phyloP scores from a whole-genome alignment of 2,797 vertebrate species.

The Triplophysa bombifrons region DNA sequence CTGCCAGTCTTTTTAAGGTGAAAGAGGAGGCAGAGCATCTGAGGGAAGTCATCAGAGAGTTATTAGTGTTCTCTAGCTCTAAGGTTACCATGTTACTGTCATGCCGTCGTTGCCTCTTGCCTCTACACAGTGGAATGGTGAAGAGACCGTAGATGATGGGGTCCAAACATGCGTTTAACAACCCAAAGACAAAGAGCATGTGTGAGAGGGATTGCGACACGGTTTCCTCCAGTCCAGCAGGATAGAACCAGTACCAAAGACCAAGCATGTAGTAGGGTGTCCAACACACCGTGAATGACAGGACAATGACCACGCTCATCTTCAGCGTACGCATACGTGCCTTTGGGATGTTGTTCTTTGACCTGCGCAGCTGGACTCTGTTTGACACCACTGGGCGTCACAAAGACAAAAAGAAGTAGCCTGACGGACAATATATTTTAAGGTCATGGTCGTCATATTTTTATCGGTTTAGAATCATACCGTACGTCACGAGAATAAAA shows the following conservation, averaged over 20 bases:
- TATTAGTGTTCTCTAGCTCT: conserved; percentile 39
- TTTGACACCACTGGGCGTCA: conserved; percentile 67
- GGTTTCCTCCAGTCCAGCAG: conserved; percentile 78
- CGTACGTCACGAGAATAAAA: not conserved
- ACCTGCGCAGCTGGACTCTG: conserved; percentile 83
- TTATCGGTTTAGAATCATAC: not conserved
- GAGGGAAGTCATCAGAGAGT: conserved; percentile 38
- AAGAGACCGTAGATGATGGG: conserved; percentile 89
- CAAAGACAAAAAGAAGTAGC: not conserved
- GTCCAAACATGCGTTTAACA: conserved; percentile 90
- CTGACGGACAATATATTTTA: not conserved
- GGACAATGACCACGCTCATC: conserved; percentile 91
- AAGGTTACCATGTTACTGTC: conserved; percentile 4
- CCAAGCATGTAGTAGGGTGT: conserved; percentile 93
- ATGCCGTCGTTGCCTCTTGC: conserved; percentile 58
- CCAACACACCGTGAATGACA: conserved; percentile 90
- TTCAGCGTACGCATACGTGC: conserved; percentile 88
- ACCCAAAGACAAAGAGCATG: conserved; percentile 90
- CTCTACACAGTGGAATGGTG: conserved; percentile 72
- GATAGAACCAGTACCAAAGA: conserved; percentile 95
- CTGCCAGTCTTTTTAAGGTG: conserved; percentile 28
- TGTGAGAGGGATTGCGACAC: conserved; percentile 87
- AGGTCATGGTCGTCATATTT: not conserved
- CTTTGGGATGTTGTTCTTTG: conserved; percentile 88
- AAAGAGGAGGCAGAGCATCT: conserved; percentile 34